These are phyloP conservation scores for Phlogophora meticulosa DNA, from an alignment of 2,888 invertebrate species.

Conservation along the genomic window DNA sequence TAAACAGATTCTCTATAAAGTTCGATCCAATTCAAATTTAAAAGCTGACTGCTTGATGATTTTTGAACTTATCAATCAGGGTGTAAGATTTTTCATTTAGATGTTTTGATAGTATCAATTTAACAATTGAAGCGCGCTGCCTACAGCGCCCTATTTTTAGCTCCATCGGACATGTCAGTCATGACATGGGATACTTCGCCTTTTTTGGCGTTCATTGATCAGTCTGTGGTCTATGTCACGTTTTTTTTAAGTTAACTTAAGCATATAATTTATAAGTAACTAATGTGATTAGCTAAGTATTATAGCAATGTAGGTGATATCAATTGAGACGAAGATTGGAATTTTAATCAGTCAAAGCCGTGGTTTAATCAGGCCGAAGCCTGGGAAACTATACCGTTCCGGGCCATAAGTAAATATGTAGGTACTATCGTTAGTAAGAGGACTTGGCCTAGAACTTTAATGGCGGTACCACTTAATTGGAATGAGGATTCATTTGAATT, in stretches of 20 bases:
- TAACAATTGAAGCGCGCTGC: too few relatives aligned
- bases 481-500: slow-evolving; percentile 23
- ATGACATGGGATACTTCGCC: not conserved
- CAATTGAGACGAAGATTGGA: slow-evolving; percentile 15
- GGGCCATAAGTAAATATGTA: slow-evolving; percentile 6
- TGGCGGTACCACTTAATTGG: slow-evolving; percentile 39
- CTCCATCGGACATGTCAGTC: too few relatives aligned
- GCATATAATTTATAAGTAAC: slow-evolving; percentile 45
- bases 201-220: not conserved
- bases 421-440: slow-evolving; percentile 14
- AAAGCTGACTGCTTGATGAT: not conserved
- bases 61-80: not conserved
- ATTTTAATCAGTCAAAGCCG: slow-evolving; percentile 15
- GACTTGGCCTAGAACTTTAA: slow-evolving; percentile 48
- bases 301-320: slow-evolving; percentile 40
- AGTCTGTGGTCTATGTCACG: slow-evolving; percentile 4
- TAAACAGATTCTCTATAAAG: not conserved
- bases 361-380: slow-evolving; percentile 11
- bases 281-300: slow-evolving; percentile 57
- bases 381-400: slow-evolving; percentile 9
- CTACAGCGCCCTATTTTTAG: too few relatives aligned
- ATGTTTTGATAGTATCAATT: too few relatives aligned
- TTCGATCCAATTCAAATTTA: not conserved
- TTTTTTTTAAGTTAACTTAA: slow-evolving; percentile 11
- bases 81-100: too few relatives aligned